Evolutionary conservation across 2,797 vertebrate genomes (phyloP), one percentile per base, ranked within the genome.

Genomic region (Danionella dracula): DNA sequence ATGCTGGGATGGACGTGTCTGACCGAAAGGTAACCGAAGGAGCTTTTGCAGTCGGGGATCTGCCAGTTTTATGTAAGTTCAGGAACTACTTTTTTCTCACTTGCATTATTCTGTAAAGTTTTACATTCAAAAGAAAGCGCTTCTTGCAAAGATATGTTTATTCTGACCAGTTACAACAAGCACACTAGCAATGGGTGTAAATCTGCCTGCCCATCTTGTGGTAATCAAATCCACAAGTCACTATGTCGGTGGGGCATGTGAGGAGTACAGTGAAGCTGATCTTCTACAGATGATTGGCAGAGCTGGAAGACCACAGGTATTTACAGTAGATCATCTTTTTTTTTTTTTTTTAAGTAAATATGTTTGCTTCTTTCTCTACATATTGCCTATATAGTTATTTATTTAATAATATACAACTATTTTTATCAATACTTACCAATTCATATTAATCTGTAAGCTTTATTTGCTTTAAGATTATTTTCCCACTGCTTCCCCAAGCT

Each of bases 221-320:
- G 81, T 99, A 74, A 91, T 99, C 83, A 99, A 99, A 83, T 98
- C 97, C 56, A 99, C 97, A 51, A 87, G 91, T 89, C 96, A 98
- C 84, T 99, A 99, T 69, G 83, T 86, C 55, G 88, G 90, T 73
- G 97, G 97, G 72, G 83, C 93, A 75, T 97, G 93, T 86, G 91
- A 96, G 78, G 96, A 99, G 66, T 99, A 98, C 81, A 93, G 93
- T 20, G 96, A 99, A 78, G 90, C 93, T 20, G 97, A 99, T 86
- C 87, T 99, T 79, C 86, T 98, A 70, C 97, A 99, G 85, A 99
- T 99, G 96, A 97, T 96, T 70, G 97, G 96, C 50, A 89, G 96
- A 86, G 97, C 97, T 54, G 97, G 96, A 70, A 91, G 97, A 71
- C 97, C 97, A 68, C 96, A 99, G 84, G 97, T 96, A 27, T 27